Base-by-base conservation (phyloP, 2,888 invertebrate species). In the Allolobophora icterica region DNA sequence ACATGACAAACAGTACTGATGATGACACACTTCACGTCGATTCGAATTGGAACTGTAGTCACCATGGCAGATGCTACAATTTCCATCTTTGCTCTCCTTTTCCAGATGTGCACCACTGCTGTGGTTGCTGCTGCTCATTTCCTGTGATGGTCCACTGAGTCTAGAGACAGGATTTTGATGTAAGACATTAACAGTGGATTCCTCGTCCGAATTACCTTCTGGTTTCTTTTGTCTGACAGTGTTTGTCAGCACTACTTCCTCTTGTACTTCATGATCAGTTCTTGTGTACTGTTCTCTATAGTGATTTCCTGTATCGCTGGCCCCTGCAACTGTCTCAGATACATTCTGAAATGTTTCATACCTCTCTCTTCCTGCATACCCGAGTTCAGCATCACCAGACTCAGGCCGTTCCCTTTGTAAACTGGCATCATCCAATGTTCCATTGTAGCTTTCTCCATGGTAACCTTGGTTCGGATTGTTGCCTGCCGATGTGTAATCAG, bases 81-180 rank as follows among this genome's bases (percentile, higher is more conserved):
- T 35, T 87, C 30, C 71, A 71, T 71, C 71, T n/a, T 71, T 71
- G 8, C n/a, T 5, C 71, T 71, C 71, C 71, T n/a, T n/a, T 71
- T 71, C 71, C 71, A 71, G 71, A n/a, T 71, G n/a, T 71, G n/a
- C 30, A 71, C 71, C 71, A 71, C n/a, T 71, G n/a, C 71, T n/a
- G n/a, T n/a, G 30, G n/a, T 71, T 71, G n/a, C n/a, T 71, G 71
- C 11, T 71, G 30, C 71, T 71, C 30, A 71, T n/a, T 71, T 71
- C n/a, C 52, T 52, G 24, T 24, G 8, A 15, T 24, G 5, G 17
- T 24, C 52, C 52, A 52, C 24, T 24, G 24, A 21, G 24, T 52
- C 24, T 24, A 52, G 4, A 24, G 24, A 24, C 24, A 24, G 52
- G 52, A 71, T 71, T 71, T 1, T 11, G 30, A 71, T 71, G 71